Percentiles rank a stretch among this genome's conserved stretches.
phyloP scores from a whole-genome alignment of 2,113 vertebrate genomes.

The Hiodon alosoides region DNA sequence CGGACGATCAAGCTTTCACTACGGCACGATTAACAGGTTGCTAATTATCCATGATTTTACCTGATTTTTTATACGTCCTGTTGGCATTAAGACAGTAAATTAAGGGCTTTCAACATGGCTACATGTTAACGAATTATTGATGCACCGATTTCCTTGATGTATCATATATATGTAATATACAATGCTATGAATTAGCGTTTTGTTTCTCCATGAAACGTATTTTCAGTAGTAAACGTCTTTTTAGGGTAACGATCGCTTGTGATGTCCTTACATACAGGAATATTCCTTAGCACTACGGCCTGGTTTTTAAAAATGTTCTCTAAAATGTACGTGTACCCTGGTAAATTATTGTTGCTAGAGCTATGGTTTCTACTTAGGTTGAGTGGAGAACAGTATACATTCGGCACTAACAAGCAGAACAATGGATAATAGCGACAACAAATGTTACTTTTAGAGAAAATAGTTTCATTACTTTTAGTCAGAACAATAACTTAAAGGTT shows the following conservation, averaged over 20 bases:
- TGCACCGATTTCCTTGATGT: not conserved
- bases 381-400: not conserved
- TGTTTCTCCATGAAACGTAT: not conserved
- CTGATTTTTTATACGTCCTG: not conserved
- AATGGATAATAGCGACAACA: too few relatives aligned
- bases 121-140: too few relatives aligned
- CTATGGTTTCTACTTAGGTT: not conserved
- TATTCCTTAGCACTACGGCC: not conserved
- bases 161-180: too few relatives aligned
- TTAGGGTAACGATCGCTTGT: not conserved
- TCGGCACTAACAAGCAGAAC: not conserved
- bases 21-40: not conserved
- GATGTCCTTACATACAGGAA: not conserved
- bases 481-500: too few relatives aligned
- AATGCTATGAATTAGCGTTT: not conserved
- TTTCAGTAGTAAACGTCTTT: too few relatives aligned
- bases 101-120: not conserved
- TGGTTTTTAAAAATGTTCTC: not conserved
- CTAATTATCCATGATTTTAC: not conserved
- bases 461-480: too few relatives aligned
- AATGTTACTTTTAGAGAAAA: too few relatives aligned
- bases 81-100: too few relatives aligned
- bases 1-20: not conserved
- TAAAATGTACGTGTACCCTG: not conserved
- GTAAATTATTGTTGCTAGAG: not conserved